A percentile compares a stretch with the other conserved stretches of the same genome.
These are phyloP conservation scores for Paralichthys olivaceus DNA, from an alignment of 2,113 vertebrate genomes.

Conservation along the genomic window DNA sequence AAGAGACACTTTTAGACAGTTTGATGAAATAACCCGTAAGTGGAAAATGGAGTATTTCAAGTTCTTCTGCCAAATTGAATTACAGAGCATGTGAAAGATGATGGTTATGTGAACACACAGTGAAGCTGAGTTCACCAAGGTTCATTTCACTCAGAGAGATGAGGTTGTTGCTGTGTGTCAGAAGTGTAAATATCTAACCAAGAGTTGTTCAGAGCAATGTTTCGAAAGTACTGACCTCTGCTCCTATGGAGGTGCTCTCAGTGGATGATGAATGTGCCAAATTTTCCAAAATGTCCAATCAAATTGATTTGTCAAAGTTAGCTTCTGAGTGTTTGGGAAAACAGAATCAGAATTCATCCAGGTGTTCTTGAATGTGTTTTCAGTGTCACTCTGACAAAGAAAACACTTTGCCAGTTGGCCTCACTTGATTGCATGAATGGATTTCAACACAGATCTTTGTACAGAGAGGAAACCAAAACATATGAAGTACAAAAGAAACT, in stretches of 20 bases:
- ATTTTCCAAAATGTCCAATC: background rate
- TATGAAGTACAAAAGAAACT: too few relatives aligned
- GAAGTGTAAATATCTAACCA: conserved; percentile 42
- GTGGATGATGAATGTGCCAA: background rate
- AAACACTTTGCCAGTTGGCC: too few relatives aligned
- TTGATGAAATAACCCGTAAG: background rate
- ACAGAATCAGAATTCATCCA: background rate
- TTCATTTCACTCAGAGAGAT: conserved; percentile 27
- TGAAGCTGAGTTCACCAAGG: background rate
- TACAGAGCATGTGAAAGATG: conserved; percentile 26
- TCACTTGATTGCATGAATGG: too few relatives aligned
- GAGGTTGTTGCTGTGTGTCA: conserved; percentile 2
- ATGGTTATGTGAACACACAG: background rate
- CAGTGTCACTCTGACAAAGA: too few relatives aligned
- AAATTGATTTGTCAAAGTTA: background rate
- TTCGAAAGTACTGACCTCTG: conserved; percentile 17
- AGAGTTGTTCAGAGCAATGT: conserved; percentile 23
- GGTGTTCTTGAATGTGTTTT: too few relatives aligned
- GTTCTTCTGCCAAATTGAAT: conserved; percentile 19
- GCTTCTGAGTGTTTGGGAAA: background rate
- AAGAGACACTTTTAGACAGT: background rate
- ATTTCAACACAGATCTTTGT: too few relatives aligned
- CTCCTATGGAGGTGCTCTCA: conserved; percentile 3
- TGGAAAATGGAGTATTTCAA: conserved; percentile 17
- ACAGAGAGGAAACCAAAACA: too few relatives aligned